Evolutionary conservation across 2,888 invertebrate genomes (phyloP), one percentile per base, ranked within the genome.

Genomic region (Drosophila picticornis): DNA sequence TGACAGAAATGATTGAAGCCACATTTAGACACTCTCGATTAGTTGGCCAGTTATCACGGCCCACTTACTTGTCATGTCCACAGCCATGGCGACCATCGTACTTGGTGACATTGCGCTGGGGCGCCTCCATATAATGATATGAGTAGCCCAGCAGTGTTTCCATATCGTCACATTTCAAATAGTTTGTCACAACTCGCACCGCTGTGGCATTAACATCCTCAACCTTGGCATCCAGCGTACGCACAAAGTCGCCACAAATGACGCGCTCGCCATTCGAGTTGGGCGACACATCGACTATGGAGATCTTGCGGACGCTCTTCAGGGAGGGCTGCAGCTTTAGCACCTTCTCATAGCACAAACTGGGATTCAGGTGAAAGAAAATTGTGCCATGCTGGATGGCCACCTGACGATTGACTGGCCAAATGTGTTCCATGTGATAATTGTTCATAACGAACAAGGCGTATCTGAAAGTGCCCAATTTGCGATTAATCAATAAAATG

Each of bases 51-150:
- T 0, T 9, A 4, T 16, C 2, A 16, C 7, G 46, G 22, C 16
- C 25, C 31, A 13, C 66, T 11, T 93, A 96, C 94, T 95, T 95
- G 91, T 97, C 96, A 70, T 96, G 96, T 0, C 97, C 97, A 93
- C 98, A 99, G 32, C 98, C 98, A 93, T 99, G 98, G 64, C 98
- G 94, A 51, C 97, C 97, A 86, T 97, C 98, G 93, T 96, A 98
- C 80, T 97, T 95, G 0, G 97, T 97, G 59, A 98, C 95, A 92
- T 98, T 97, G 66, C 94, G 93, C 55, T 94, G 91, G 0, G 96
- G 96, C 22, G 97, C 95, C 92, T 97, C 97, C 92, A 96, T 96
- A 88, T 96, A 97, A 92, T 97, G 97, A 53, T 98, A 95, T 11
- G 97, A 96, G 93, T 99, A 99, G 48, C 98, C 97, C n/a, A 99